Evolutionary conservation across 1,140 invertebrate genomes (phyloP).

Genomic region (Drosophila parvula): DNA sequence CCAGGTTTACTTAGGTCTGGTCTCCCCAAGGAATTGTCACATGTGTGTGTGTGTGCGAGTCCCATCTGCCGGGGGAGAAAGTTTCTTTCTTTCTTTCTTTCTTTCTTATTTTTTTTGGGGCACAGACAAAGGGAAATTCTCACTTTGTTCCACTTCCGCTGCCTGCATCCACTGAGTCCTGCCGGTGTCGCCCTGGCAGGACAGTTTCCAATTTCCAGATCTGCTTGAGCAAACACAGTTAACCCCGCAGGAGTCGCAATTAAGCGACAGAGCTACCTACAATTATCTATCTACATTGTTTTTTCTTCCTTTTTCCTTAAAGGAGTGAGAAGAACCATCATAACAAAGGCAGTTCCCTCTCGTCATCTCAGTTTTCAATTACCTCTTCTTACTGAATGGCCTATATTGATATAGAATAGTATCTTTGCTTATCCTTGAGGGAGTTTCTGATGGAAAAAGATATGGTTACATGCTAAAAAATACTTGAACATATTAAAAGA

Average conservation of each 20-base stretch:
- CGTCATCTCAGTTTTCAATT: slow-evolving; percentile 7
- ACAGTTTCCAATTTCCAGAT: slow-evolving; percentile 27
- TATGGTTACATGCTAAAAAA: not conserved
- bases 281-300: slow-evolving; percentile 20
- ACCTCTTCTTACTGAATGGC: not conserved
- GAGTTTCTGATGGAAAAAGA: not conserved
- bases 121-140: slow-evolving; percentile 61
- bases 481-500: not conserved
- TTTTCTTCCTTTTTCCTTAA: not conserved
- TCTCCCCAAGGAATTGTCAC: slow-evolving; percentile 40
- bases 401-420: slow-evolving; percentile 1
- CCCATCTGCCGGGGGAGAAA: slow-evolving; percentile 6
- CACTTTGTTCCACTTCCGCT: slow-evolving; percentile 66
- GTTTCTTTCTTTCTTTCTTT: slow-evolving; percentile 24
- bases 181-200: not conserved
- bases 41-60: slow-evolving; percentile 23
- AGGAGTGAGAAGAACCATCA: slow-evolving; percentile 1
- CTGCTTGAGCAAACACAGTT: slow-evolving; percentile 42
- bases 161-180: slow-evolving; percentile 14
- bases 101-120: slow-evolving; percentile 1
- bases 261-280: slow-evolving; percentile 26
- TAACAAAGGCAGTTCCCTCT: not conserved
- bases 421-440: not conserved
- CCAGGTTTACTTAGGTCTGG: slow-evolving; percentile 40
- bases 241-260: slow-evolving; percentile 40